Base-by-base conservation (phyloP, 2,888 invertebrate genomes). In the Lagria hirta region DNA sequence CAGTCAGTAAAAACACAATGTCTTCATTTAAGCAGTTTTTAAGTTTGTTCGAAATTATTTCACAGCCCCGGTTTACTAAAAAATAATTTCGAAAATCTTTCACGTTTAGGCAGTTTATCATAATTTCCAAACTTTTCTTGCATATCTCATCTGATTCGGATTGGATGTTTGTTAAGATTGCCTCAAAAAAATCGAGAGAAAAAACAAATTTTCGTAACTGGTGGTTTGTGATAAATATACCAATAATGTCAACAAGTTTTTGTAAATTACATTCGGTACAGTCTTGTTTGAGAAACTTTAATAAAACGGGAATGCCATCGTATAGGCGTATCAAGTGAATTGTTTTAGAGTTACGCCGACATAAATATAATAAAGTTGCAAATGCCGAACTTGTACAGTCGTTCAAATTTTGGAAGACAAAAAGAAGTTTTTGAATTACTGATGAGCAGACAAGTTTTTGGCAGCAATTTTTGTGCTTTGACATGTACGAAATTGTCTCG, bases 401-500 rank as follows among this genome's bases (percentile, higher is more conserved):
- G n/a, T n/a, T n/a, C n/a, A n/a, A n/a, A 33, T 64, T 64, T 7
- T 53, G 46, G 14, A 64, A 28, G 4, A 64, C 57, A 10, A 51
- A 47, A 2, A 60, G 28, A 6, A 66, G 23, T 18, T 52, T 57
- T 29, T 51, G 51, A 1, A 65, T 42, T 3, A 66, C 54, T 8
- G 49, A 47, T 3, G 62, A 58, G 3, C 60, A 62, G 10, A 64
- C 33, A 60, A 67, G 64, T 33, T 56, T 55, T 21, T 62, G 59
- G 29, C 65, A 66, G 38, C 65, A 66, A 40, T 63, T 65, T 24
- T 55, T 61, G 28, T 68, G 65, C 8, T 52, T 49, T 2, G 58
- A 54, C 58, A 68, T 57, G 32, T 64, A 64, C 0, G 57, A 53
- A 8, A 66, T 58, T 1, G 64, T 58, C 34, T 54, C 48, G 29